A percentile compares a stretch with the other conserved stretches of the same genome.
Conservation (phyloP, 1,140 invertebrate genomes). For the Nephotettix cincticeps region DNA sequence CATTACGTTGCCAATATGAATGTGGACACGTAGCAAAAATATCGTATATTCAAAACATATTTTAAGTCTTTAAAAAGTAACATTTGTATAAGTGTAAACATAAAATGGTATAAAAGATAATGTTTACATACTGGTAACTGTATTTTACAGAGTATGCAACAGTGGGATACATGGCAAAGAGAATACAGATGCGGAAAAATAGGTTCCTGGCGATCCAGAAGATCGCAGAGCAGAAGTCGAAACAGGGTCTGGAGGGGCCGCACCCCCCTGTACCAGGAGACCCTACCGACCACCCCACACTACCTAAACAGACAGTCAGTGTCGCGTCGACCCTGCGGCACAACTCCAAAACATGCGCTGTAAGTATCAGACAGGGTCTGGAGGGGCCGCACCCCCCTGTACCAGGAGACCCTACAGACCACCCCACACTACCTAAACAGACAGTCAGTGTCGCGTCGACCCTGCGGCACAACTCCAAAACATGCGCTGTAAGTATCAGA, state of each 20-base stretch:
- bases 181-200: constrained; percentile 93
- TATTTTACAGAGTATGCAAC: constrained; percentile 80
- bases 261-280: constrained; percentile 47
- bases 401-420: constrained; percentile 59
- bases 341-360: constrained; percentile 33
- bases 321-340: constrained; percentile 45
- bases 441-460: constrained; percentile 61
- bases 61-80: no score
- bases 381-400: constrained; percentile 36
- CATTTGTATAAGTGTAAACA: no score
- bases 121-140: no score
- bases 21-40: no score
- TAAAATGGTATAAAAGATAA: no score
- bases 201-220: constrained; percentile 84
- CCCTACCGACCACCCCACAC: constrained; percentile 65
- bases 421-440: constrained; percentile 68
- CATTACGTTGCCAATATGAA: no score
- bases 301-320: constrained; percentile 73
- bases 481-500: constrained; percentile 11
- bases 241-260: constrained; percentile 49
- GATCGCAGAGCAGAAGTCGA: constrained; percentile 86
- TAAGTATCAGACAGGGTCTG: constrained; percentile 46
- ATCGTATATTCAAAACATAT: no score
- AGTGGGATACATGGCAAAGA: constrained; percentile 93
- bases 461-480: constrained; percentile 40